Evolutionary conservation across 2,113 vertebrate species (phyloP).

Genomic region (Nettapus auritus): DNA sequence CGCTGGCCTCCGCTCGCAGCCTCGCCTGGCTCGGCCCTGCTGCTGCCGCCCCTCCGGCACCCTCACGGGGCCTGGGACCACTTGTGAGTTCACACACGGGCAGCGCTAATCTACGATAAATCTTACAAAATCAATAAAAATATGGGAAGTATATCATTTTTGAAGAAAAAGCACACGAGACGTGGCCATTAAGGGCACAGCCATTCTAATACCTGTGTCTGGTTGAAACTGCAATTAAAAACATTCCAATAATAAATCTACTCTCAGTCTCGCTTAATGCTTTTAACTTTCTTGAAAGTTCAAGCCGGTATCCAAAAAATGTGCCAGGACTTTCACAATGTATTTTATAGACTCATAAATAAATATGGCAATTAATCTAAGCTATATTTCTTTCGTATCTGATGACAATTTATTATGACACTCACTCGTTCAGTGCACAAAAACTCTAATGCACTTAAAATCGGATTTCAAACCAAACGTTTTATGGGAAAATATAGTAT

Average conservation of each 20-base stretch:
- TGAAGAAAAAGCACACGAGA: constrained; percentile 71
- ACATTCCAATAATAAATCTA: constrained; percentile 83
- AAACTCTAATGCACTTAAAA: constrained; percentile 88
- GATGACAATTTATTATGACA: constrained; percentile 82
- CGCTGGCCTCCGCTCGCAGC: background rate
- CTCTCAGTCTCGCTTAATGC: constrained; percentile 77
- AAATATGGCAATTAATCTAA: constrained; percentile 82
- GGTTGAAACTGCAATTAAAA: constrained; percentile 81
- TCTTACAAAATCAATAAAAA: constrained; percentile 81
- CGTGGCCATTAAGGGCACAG: constrained; percentile 76
- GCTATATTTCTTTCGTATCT: constrained; percentile 82
- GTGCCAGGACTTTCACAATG: constrained; percentile 79
- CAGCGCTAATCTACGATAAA: constrained; percentile 75
- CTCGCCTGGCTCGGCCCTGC: background rate
- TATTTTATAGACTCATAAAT: constrained; percentile 87
- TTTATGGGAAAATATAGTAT: constrained; percentile 88
- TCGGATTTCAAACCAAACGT: constrained; percentile 85
- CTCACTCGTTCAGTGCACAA: constrained; percentile 75
- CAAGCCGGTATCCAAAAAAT: constrained; percentile 84
- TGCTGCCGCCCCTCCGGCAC: background rate
- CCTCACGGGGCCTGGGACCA: background rate
- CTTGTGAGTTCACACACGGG: constrained; percentile 55
- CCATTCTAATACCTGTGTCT: constrained; percentile 77
- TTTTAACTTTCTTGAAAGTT: constrained; percentile 86
- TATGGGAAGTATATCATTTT: constrained; percentile 80